Evolutionary conservation across 2,113 vertebrate genomes (phyloP).

Genomic region (Campylomormyrus numenius): DNA sequence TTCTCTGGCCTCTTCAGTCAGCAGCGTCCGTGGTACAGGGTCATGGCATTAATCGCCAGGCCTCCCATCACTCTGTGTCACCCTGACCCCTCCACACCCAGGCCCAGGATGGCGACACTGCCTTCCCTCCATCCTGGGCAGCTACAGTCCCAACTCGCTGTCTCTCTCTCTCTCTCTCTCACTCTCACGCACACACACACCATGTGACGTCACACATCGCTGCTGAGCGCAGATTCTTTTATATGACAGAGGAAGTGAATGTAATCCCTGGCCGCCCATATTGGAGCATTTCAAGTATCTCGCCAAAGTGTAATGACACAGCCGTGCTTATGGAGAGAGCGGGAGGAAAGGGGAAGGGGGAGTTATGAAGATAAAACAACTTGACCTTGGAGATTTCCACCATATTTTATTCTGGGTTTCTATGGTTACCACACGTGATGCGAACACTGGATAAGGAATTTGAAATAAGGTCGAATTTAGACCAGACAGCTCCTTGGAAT

Average conservation of each 20-base stretch:
- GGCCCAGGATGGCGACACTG: background rate
- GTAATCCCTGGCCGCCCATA: background rate
- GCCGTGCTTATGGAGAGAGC: background rate
- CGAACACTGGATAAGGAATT: background rate
- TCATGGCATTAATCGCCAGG: background rate
- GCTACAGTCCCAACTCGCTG: background rate
- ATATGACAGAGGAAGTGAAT: background rate
- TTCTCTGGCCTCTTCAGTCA: background rate
- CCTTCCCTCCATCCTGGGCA: background rate
- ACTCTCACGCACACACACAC: background rate
- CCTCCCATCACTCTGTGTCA: background rate
- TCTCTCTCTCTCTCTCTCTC: background rate
- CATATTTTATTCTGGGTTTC: slow-evolving; percentile 7
- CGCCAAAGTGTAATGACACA: background rate
- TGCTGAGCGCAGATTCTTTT: background rate
- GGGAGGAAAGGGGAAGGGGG: background rate
- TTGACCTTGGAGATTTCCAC: slow-evolving; percentile 10
- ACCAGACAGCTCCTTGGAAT: background rate
- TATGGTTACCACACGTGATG: slow-evolving; percentile 1
- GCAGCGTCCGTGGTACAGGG: background rate
- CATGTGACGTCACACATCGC: background rate
- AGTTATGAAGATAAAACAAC: background rate
- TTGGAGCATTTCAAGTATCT: background rate
- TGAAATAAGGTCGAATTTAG: background rate
- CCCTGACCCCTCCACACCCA: background rate